Percentiles rank a stretch among this genome's conserved stretches.
Evolutionary conservation across 2,888 invertebrate species (phyloP).

Genomic region (Tinea pellionella): DNA sequence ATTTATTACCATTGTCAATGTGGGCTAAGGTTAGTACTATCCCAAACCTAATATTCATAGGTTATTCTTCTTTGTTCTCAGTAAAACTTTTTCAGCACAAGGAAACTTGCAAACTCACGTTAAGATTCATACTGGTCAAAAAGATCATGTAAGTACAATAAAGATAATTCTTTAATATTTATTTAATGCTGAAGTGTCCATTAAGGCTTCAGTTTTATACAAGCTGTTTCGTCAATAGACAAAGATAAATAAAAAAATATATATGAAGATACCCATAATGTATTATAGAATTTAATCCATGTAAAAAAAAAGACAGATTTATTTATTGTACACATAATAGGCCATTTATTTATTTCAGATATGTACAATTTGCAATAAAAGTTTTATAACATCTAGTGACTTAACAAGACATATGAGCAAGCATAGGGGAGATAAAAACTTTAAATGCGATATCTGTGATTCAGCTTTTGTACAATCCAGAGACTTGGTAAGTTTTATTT

Average conservation of each 20-base stretch:
- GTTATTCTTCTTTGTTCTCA: slow-evolving; percentile 36
- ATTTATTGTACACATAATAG: too few relatives aligned
- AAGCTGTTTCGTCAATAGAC: not conserved
- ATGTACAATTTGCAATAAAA: slow-evolving; percentile 69
- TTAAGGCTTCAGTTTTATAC: not conserved
- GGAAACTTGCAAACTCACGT: slow-evolving; percentile 73
- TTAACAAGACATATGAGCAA: slow-evolving; percentile 70
- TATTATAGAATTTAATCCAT: too few relatives aligned
- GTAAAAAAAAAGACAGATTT: too few relatives aligned
- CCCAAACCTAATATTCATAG: too few relatives aligned
- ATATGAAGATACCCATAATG: too few relatives aligned
- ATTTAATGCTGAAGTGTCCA: not conserved
- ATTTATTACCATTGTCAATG: too few relatives aligned
- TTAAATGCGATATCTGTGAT: slow-evolving; percentile 70
- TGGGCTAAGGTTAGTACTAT: too few relatives aligned
- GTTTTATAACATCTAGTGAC: slow-evolving; percentile 72
- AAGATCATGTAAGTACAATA: slow-evolving; percentile 60
- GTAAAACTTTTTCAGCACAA: slow-evolving; percentile 71
- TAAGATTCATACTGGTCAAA: slow-evolving; percentile 72
- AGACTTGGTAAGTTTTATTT: slow-evolving; percentile 57
- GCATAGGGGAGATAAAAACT: slow-evolving; percentile 68
- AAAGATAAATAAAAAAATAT: too few relatives aligned
- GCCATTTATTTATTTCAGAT: slow-evolving; percentile 28
- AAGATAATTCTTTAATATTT: not conserved
- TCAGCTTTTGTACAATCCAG: slow-evolving; percentile 66